Percentiles rank a stretch among this genome's conserved stretches.
Evolutionary conservation across 2,113 vertebrate genomes (phyloP).

Genomic region (Carassius auratus): DNA sequence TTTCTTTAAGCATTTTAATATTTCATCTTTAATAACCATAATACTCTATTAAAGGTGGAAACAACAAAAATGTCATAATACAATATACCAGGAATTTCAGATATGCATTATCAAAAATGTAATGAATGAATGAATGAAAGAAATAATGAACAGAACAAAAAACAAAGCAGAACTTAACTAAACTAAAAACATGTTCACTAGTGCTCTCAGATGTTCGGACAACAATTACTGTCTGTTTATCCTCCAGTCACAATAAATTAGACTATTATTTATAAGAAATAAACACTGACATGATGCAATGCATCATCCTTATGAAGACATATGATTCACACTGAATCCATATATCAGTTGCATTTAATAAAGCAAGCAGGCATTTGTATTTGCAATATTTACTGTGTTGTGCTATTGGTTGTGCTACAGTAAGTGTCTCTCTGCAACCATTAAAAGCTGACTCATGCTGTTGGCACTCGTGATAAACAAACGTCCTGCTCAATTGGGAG

Average conservation of each 20-base stretch:
- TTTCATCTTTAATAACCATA: no score
- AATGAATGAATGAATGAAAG: no score
- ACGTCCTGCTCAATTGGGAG: neutral
- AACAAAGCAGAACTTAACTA: no score
- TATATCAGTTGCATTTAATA: conserved; percentile 8
- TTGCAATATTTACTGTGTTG: neutral
- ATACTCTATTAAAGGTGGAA: no score
- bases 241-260: neutral
- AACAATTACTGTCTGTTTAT: neutral
- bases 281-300: neutral
- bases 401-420: neutral
- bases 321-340: neutral
- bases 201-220: neutral
- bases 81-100: no score
- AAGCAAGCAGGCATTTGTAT: neutral
- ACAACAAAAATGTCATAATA: no score
- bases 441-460: conserved; percentile 25
- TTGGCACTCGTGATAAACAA: conserved; percentile 19
- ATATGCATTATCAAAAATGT: no score
- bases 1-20: no score
- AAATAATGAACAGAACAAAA: no score
- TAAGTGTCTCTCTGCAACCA: conserved; percentile 29
- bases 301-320: neutral
- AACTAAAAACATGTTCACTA: neutral
- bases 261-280: neutral